These are phyloP conservation scores for Rhynchonycteris naso DNA, from an alignment of 2,797 vertebrate species.

Conservation along the genomic window DNA sequence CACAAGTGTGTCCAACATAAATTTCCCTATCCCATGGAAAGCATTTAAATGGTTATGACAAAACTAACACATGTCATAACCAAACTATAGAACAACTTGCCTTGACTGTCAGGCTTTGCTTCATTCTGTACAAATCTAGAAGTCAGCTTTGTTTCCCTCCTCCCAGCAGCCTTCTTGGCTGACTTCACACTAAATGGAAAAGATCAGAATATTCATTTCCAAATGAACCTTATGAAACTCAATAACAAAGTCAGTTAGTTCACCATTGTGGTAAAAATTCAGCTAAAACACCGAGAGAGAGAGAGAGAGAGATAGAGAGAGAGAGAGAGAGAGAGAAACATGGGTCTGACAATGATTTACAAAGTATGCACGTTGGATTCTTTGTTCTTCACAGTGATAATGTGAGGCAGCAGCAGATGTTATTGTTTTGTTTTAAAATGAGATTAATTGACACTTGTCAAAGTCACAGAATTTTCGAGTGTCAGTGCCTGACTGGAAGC, in stretches of 20 bases:
- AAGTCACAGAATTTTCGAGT: not conserved
- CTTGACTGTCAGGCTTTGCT: not conserved
- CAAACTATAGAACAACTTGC: not conserved
- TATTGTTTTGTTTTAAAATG: not conserved
- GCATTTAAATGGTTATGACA: slow-evolving; percentile 52
- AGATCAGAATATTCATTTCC: slow-evolving; percentile 31
- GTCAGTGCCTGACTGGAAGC: not conserved
- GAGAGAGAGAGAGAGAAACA: not conserved
- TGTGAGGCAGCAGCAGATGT: not conserved
- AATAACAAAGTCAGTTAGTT: not conserved
- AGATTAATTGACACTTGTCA: not conserved
- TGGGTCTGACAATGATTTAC: not conserved
- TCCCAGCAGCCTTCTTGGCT: not conserved
- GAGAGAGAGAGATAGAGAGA: not conserved
- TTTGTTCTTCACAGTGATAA: not conserved
- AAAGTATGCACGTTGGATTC: not conserved
- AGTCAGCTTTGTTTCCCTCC: not conserved
- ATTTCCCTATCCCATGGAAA: slow-evolving; percentile 54
- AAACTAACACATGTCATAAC: slow-evolving; percentile 51
- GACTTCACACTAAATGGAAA: slow-evolving; percentile 46
- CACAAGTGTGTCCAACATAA: slow-evolving; percentile 65
- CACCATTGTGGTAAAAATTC: not conserved
- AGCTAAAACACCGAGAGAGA: not conserved
- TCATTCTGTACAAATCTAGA: not conserved
- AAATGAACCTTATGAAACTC: not conserved